These are phyloP conservation scores for Crossaster papposus DNA, from an alignment of 53 echinoderm and acorn worm genomes.

Conservation along the genomic window DNA sequence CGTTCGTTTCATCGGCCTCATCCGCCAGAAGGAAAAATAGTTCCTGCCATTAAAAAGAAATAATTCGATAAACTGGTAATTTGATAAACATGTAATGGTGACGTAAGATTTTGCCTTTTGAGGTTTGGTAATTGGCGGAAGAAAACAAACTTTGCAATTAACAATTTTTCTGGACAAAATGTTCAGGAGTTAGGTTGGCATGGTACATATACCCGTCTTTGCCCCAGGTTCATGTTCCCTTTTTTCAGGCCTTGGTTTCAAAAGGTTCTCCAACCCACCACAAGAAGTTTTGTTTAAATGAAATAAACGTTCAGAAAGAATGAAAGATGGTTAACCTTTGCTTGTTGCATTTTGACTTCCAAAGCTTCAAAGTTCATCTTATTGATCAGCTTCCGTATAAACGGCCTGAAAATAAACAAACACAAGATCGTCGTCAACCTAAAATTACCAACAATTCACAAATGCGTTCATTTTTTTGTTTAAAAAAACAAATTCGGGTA, in stretches of 20 bases:
- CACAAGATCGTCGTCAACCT: neutral
- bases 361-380: conserved; percentile 96
- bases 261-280: too few species aligned
- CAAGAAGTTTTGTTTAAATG: too few species aligned
- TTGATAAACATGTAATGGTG: neutral
- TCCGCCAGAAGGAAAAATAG: conserved; percentile 89
- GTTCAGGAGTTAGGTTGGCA: too few species aligned
- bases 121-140: too few species aligned
- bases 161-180: too few species aligned
- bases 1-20: conserved; percentile 65
- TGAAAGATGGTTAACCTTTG: conserved; percentile 70
- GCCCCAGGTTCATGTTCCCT: too few species aligned
- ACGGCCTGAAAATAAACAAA: conserved; percentile 69
- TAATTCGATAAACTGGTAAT: neutral
- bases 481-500: neutral
- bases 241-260: too few species aligned
- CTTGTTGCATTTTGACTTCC: conserved; percentile 90
- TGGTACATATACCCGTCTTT: too few species aligned
- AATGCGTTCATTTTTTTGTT: neutral
- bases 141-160: too few species aligned
- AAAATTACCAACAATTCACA: neutral
- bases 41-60: conserved; percentile 55
- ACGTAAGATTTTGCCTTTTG: neutral
- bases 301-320: too few species aligned
- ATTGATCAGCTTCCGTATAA: conserved; percentile 92